Conservation (phyloP, 2,888 invertebrate genomes). For the Acleris emargana region DNA sequence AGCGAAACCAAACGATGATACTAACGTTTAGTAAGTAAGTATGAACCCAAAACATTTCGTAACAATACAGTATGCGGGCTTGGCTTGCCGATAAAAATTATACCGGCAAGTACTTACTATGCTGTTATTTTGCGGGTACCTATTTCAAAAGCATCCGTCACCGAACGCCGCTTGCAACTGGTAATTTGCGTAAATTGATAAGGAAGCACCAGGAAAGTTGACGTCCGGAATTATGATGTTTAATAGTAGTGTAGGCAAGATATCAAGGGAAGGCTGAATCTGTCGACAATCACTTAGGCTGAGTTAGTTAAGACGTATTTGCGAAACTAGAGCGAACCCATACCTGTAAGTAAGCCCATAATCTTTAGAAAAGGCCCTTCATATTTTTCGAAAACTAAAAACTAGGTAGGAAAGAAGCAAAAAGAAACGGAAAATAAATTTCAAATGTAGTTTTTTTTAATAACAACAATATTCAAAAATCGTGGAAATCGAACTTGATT, state of each 20-base stretch:
- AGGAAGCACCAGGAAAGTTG: slow-evolving; percentile 42
- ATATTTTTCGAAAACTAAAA: no score
- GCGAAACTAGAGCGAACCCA: no score
- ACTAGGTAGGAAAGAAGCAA: no score
- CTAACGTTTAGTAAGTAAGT: slow-evolving; percentile 49
- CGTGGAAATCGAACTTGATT: no score
- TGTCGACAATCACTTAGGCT: no score
- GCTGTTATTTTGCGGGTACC: slow-evolving; percentile 45
- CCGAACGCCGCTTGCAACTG: slow-evolving; percentile 39
- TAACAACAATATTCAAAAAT: no score
- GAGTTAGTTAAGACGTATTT: no score
- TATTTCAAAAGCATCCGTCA: slow-evolving; percentile 51
- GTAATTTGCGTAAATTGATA: slow-evolving; percentile 58
- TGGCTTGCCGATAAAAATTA: slow-evolving; percentile 49
- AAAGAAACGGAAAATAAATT: no score
- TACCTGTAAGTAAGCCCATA: no score
- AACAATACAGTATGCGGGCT: slow-evolving; percentile 61
- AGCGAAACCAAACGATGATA: slow-evolving; percentile 68
- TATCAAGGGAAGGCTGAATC: background rate
- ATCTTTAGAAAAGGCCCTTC: no score
- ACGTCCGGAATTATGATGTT: slow-evolving; percentile 19
- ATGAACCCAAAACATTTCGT: slow-evolving; percentile 57
- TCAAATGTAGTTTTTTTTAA: no score
- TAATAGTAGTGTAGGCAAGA: background rate
- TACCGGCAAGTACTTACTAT: slow-evolving; percentile 41